Base-by-base conservation (phyloP, 1,140 invertebrate genomes). In the Drosophila chauvacae region DNA sequence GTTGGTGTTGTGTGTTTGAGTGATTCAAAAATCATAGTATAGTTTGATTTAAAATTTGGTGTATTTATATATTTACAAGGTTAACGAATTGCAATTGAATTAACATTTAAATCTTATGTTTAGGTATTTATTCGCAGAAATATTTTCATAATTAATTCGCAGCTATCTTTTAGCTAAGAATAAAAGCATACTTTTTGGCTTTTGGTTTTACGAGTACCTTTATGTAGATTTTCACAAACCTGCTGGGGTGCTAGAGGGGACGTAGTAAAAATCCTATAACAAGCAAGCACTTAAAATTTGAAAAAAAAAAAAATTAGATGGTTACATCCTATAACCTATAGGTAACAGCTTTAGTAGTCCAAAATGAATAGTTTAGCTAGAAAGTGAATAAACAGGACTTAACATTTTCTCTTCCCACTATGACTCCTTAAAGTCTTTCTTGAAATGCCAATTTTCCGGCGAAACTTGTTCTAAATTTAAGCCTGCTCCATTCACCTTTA, bases 151-250 rank as follows among this genome's bases (percentile, higher is more conserved):
- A n/a, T n/a, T 50, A 30, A 9, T 30, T 30, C 1, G 30, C 30
- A 9, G 30, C 30, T 2, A 30, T 30, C 9, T 30, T 30, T 7
- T 30, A 3, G 30, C n/a, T 35, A 5, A 33, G n/a, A 51, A 18
- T 18, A 26, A 41, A 39, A 7, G 18, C 16, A 64, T 61, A 44
- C 57, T 64, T 64, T 64, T 61, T 26, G 62, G 62, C 62, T 61
- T 26, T 55, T 10, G 7, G 4, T 23, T 37, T 18, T 50, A 9
- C 0, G 14, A 26, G 14, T 4, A 26, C 1, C 13, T 23, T 20
- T 45, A n/a, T 33, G 30, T 11, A 41, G 16, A 41, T 9, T 41
- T n/a, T 33, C 30, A 30, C 28, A 26, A 26, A 3, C 26, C 26
- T 26, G 26, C 26, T 5, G 26, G 26, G 26, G 26, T 26, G 26